Evolutionary conservation across 2,113 vertebrate genomes (phyloP).

Genomic region (Atlantisia rogersi): DNA sequence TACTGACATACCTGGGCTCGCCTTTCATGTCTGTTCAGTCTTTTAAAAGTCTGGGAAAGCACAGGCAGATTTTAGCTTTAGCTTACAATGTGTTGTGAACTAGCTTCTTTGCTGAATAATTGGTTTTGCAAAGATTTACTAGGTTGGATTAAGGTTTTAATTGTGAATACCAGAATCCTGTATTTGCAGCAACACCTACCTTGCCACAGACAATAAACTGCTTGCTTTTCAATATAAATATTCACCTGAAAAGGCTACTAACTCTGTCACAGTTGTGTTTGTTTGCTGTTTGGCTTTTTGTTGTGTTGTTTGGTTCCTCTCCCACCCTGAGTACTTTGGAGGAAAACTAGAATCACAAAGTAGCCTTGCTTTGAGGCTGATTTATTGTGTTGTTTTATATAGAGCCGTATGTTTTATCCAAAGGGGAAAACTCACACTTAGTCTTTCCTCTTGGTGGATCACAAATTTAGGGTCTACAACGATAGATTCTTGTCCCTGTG

Average conservation of each 20-base stretch:
- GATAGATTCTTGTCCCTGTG: neutral
- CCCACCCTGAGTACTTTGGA: neutral
- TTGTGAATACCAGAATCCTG: neutral
- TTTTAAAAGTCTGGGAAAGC: neutral
- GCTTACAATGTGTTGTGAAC: neutral
- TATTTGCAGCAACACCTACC: neutral
- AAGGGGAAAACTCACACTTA: neutral
- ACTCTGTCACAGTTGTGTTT: neutral
- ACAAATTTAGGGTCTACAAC: neutral
- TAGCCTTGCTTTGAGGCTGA: neutral
- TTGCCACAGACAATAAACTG: neutral
- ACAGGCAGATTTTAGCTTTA: neutral
- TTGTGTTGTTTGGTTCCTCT: neutral
- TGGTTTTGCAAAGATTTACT: neutral
- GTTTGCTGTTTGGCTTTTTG: neutral
- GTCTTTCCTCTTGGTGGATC: neutral
- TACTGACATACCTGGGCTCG: neutral
- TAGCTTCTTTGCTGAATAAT: neutral
- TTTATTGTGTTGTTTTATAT: neutral
- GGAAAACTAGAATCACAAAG: neutral
- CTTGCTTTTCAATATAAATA: neutral
- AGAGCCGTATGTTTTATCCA: neutral
- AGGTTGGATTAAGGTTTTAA: neutral
- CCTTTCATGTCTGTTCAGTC: slow-evolving; percentile 14
- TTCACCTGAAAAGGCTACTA: neutral